A percentile compares a stretch with the other conserved stretches of the same genome.
These are phyloP conservation scores for Lamellibrachia satsuma DNA, from an alignment of 2,888 invertebrate genomes.

Conservation along the genomic window DNA sequence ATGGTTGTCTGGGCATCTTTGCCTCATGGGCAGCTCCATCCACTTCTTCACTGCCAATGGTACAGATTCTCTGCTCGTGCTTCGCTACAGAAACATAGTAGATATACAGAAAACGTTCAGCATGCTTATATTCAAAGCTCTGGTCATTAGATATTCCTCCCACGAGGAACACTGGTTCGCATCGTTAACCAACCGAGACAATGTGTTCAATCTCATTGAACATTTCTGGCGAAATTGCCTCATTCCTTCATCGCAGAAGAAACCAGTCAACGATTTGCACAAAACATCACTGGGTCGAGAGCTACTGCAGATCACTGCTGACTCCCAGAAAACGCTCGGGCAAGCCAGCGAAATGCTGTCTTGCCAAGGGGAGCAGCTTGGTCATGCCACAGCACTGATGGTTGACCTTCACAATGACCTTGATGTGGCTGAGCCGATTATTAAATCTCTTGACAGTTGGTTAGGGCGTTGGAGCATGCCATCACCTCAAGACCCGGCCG, in stretches of 20 bases:
- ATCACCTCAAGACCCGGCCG: not conserved
- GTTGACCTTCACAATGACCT: constrained; percentile 52
- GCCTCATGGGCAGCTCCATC: not conserved
- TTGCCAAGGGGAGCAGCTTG: constrained; percentile 49
- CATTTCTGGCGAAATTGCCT: constrained; percentile 46
- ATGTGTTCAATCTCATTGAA: constrained; percentile 42
- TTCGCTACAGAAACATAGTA: constrained; percentile 44
- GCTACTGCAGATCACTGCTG: constrained; percentile 46
- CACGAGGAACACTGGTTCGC: constrained; percentile 50
- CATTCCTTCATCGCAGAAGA: constrained; percentile 28
- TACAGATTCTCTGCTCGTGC: constrained; percentile 20
- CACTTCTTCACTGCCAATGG: not conserved
- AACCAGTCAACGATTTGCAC: not conserved
- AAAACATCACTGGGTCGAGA: constrained; percentile 31
- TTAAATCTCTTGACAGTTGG: constrained; percentile 49
- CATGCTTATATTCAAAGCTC: constrained; percentile 49
- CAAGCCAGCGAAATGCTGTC: constrained; percentile 46
- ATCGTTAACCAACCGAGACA: constrained; percentile 47
- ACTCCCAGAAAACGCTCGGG: constrained; percentile 49
- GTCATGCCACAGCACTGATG: constrained; percentile 43
- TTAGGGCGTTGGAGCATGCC: constrained; percentile 49
- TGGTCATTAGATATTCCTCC: constrained; percentile 42
- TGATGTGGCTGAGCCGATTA: constrained; percentile 47
- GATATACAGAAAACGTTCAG: constrained; percentile 49
- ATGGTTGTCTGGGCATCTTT: not conserved